Evolutionary conservation across 2,797 vertebrate species (phyloP), one percentile per base, ranked within the genome.

Genomic region (Tapirus indicus): DNA sequence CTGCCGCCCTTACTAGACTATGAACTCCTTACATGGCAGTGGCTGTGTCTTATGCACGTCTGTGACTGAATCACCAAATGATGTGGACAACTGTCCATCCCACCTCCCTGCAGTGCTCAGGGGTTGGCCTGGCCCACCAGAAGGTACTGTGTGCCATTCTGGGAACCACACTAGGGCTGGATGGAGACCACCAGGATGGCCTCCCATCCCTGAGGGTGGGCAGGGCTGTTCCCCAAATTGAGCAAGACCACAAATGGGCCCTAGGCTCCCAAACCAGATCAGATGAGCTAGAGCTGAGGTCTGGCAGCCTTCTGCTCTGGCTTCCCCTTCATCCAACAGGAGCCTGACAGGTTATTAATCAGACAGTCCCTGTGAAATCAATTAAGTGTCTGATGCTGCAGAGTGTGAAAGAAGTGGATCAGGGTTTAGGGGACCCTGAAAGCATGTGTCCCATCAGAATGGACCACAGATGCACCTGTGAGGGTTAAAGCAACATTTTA

Each of bases 281-380:
- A 68, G 80, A 66, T n/a, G 78, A 86, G 38, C 88, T 78, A 10
- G 32, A 91, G 68, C 44, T 14, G 1, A 90, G 35, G 64, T 77
- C 75, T 96, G 91, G 82, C 29, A 44, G 77, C 87, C 72, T 69
- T n/a, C 89, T 88, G 89, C 47, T 85, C 84, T 82, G 72, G 79
- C 62, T 92, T 92, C 14, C 27, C 38, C 77, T 41, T 91, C 47
- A 85, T 77, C 68, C 0, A 1, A 93, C 74, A 80, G 60, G 64
- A 96, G 86, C 74, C 82, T 69, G 68, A 74, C 1, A 12, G 91
- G 75, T 97, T 98, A 97, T 98, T 97, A 97, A 98, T 98, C 95
- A 98, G 97, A 97, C 44, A 91, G 95, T 97, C 13, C 7, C 94
- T 91, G 83, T 94, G 95, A 98, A 98, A 98, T 98, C 95, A 98